These are phyloP conservation scores for Accipiter virgatus DNA, from an alignment of 2,113 vertebrate species.

Conservation along the genomic window DNA sequence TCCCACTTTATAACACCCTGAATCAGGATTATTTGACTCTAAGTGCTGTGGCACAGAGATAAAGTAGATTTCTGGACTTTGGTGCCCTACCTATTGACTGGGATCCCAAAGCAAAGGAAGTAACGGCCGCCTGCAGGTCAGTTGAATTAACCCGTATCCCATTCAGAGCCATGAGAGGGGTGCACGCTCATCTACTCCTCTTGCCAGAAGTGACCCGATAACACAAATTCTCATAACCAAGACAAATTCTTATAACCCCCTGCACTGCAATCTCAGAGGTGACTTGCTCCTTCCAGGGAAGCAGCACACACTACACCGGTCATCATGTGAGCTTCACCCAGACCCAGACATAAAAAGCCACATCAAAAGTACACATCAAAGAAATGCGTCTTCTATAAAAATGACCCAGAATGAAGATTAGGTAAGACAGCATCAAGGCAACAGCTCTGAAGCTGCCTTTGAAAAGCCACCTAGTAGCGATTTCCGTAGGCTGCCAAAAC, in stretches of 20 bases:
- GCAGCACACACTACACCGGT: background rate
- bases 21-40: background rate
- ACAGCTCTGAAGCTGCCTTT: background rate
- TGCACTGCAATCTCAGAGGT: background rate
- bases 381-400: background rate
- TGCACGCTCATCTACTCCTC: background rate
- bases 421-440: background rate
- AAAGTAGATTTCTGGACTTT: background rate
- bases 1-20: background rate
- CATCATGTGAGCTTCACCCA: background rate
- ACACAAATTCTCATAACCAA: background rate
- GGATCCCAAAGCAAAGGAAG: background rate
- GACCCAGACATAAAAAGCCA: background rate
- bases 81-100: fast-evolving
- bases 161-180: background rate
- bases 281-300: background rate
- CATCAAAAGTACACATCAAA: background rate
- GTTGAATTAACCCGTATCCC: background rate
- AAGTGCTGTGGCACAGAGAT: background rate
- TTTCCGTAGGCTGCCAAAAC: background rate
- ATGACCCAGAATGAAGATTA: background rate
- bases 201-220: background rate
- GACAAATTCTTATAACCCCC: background rate
- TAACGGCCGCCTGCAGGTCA: background rate
- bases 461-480: background rate